These are phyloP conservation scores for Sarcoramphus papa DNA, from an alignment of 2,797 vertebrate genomes.

Conservation along the genomic window DNA sequence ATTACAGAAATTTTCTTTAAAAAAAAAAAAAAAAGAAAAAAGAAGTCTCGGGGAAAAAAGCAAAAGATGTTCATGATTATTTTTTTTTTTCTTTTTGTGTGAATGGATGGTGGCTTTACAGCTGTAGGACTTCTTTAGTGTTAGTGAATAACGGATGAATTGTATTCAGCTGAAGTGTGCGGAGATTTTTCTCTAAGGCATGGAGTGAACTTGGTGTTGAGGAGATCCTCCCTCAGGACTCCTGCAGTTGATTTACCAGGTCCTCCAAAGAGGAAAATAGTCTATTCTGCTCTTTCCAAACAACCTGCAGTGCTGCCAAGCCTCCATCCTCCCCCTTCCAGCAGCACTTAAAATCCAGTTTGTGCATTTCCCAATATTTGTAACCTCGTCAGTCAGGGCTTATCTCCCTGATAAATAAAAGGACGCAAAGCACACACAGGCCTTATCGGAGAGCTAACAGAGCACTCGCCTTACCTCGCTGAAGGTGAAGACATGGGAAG, in stretches of 20 bases:
- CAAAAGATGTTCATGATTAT: background rate
- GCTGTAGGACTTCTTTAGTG: background rate
- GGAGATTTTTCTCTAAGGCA: background rate
- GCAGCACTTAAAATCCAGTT: background rate
- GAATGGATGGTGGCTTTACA: background rate
- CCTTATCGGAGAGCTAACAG: constrained; percentile 36
- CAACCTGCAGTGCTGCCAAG: background rate
- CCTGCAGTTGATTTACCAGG: rapidly evolving
- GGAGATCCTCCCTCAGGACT: background rate
- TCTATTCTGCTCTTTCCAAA: background rate
- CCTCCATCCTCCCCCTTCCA: background rate
- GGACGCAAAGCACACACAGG: constrained; percentile 19
- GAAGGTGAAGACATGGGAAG: constrained; percentile 14
- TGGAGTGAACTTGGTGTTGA: background rate
- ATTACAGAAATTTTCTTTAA: background rate
- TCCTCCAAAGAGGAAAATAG: background rate
- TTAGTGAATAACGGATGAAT: background rate
- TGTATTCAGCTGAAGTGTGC: background rate
- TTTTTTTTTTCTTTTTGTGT: background rate
- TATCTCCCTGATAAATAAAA: constrained; percentile 56
- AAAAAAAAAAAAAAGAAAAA: background rate
- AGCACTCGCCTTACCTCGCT: background rate
- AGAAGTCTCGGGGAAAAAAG: rapidly evolving
- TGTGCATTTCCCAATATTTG: constrained; percentile 62
- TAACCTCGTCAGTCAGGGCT: constrained; percentile 44